These are phyloP conservation scores for Plectus sambesii DNA, from an alignment of 1,140 invertebrate genomes.

Conservation along the genomic window DNA sequence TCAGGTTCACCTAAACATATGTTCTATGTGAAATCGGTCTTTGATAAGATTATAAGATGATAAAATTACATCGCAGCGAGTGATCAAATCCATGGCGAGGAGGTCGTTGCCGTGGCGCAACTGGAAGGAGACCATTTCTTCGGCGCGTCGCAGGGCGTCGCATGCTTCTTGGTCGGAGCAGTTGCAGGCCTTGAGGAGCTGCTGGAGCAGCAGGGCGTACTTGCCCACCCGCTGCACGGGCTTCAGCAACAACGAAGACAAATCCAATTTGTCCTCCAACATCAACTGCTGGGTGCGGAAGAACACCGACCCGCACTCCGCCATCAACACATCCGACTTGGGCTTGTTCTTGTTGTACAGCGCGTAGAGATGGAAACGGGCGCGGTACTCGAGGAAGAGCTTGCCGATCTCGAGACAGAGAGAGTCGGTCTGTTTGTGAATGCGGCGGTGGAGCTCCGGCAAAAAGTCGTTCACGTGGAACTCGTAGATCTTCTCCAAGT, in stretches of 20 bases:
- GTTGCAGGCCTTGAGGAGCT: not conserved
- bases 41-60: conserved; percentile 4
- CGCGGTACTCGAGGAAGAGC: conserved; percentile 50
- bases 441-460: conserved; percentile 62
- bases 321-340: conserved; percentile 69
- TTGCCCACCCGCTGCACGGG: conserved; percentile 81
- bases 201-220: conserved; percentile 61
- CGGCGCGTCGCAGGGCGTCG: conserved; percentile 61
- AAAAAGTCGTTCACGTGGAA: conserved; percentile 68
- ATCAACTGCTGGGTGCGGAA: conserved; percentile 77
- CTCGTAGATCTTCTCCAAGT: conserved; percentile 69
- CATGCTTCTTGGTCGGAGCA: conserved; percentile 47
- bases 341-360: conserved; percentile 79
- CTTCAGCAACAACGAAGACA: conserved; percentile 74
- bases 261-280: conserved; percentile 75
- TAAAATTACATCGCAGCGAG: conserved; percentile 73
- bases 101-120: conserved; percentile 80
- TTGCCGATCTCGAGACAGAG: too few species aligned
- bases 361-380: conserved; percentile 71
- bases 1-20: conserved; percentile 66
- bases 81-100: conserved; percentile 77
- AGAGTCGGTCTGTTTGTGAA: not conserved
- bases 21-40: too few species aligned
- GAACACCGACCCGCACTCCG: conserved; percentile 65
- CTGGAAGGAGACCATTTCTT: conserved; percentile 82